Conservation (phyloP, 2,888 invertebrate genomes). For the Agrilus mali region DNA sequence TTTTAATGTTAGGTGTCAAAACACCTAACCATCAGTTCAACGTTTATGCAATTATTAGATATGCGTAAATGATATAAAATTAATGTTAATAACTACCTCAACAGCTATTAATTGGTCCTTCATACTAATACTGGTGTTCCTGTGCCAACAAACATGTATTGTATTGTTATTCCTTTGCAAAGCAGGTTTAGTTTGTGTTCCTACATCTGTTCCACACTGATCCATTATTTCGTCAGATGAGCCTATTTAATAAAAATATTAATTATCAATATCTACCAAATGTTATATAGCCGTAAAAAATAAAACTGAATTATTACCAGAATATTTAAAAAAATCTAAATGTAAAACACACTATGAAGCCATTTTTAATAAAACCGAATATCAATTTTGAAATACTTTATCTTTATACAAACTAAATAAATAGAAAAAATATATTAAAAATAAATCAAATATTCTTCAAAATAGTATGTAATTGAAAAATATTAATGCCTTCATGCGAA, state of each 20-base stretch:
- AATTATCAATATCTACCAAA: not conserved
- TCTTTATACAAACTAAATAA: no score
- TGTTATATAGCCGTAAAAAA: constrained; percentile 1
- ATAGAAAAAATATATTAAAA: no score
- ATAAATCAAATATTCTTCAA: no score
- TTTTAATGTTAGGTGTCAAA: no score
- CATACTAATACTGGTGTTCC: constrained; percentile 73
- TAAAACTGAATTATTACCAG: not conserved
- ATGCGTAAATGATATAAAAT: not conserved
- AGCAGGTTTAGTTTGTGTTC: constrained; percentile 36
- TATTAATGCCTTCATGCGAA: no score
- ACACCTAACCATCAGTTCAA: no score
- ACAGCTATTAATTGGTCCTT: constrained; percentile 61
- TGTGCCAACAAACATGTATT: constrained; percentile 96
- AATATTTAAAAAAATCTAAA: not conserved
- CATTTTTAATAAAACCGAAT: not conserved
- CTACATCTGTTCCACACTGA: constrained; percentile 42
- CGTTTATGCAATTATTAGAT: not conserved
- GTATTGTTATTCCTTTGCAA: constrained; percentile 66
- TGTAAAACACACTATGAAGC: not conserved
- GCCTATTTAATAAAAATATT: constrained; percentile 34
- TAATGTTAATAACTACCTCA: constrained; percentile 38
- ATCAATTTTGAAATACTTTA: no score
- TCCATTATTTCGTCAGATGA: constrained; percentile 63
- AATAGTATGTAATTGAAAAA: no score